Conservation (phyloP, 2,888 invertebrate species). For the Cheilosia grossa region DNA sequence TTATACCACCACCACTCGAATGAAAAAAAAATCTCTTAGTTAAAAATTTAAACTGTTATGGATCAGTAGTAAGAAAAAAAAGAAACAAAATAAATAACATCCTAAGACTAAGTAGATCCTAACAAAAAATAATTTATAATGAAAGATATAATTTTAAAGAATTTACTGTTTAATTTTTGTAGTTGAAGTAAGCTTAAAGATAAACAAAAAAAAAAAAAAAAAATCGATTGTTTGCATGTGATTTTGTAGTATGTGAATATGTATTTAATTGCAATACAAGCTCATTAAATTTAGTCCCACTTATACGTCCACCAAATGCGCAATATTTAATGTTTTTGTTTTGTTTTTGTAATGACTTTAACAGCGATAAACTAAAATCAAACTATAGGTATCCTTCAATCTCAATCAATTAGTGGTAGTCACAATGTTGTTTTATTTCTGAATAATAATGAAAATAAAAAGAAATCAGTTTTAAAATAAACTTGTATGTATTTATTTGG, state of each 20-base stretch:
- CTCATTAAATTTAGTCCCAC: conserved; percentile 47
- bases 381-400: neutral
- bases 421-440: conserved; percentile 26
- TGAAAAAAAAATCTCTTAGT: neutral
- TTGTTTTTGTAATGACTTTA: conserved; percentile 30
- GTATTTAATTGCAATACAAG: conserved; percentile 39
- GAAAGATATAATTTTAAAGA: neutral
- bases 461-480: conserved; percentile 20
- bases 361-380: conserved; percentile 9
- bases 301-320: conserved; percentile 60
- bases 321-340: conserved; percentile 55
- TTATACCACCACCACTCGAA: too few relatives aligned
- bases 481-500: neutral
- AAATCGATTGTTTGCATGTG: conserved; percentile 37
- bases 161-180: neutral
- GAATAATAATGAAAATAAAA: conserved; percentile 31
- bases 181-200: neutral
- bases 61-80: too few relatives aligned
- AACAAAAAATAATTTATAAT: too few relatives aligned
- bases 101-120: neutral
- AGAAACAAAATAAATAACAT: too few relatives aligned
- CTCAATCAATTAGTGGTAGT: conserved; percentile 26
- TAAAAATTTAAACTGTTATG: neutral
- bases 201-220: neutral
- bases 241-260: conserved; percentile 15